Evolutionary conservation across 1,140 invertebrate species (phyloP).

Genomic region (Pseudomyrmex cubaensis): DNA sequence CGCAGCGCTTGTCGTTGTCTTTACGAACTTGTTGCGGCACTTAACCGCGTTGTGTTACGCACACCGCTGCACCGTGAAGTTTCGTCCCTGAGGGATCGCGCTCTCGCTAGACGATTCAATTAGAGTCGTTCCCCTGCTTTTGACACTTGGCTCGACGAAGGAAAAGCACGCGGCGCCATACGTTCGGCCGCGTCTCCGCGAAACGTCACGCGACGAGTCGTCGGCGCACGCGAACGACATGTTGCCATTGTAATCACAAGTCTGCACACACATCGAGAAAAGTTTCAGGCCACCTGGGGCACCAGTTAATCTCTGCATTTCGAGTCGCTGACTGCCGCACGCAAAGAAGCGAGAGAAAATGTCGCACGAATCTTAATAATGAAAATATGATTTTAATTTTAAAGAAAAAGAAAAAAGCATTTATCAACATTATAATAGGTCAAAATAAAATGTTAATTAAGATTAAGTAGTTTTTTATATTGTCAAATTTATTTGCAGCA

Average conservation of each 20-base stretch:
- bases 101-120: conserved; percentile 62
- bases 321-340: conserved; percentile 15
- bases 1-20: conserved; percentile 40
- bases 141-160: conserved; percentile 52
- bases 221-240: conserved; percentile 35
- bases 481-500: neutral
- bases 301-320: neutral
- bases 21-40: conserved; percentile 44
- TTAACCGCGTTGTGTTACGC: conserved; percentile 41
- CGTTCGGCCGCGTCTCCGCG: conserved; percentile 5
- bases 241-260: conserved; percentile 57
- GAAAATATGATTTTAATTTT: neutral
- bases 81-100: conserved; percentile 37
- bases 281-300: conserved; percentile 39
- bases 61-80: conserved; percentile 31
- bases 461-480: conserved; percentile 22
- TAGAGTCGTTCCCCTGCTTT: conserved; percentile 63
- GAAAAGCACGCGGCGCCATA: conserved; percentile 45
- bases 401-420: neutral
- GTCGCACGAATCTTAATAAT: neutral
- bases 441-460: neutral
- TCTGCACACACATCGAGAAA: conserved; percentile 36
- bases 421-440: neutral
- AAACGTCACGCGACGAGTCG: conserved; percentile 41
- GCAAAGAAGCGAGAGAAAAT: conserved; percentile 6